Base-by-base conservation (phyloP, 1,140 invertebrate species). In the Calliopsis andreniformis region DNA sequence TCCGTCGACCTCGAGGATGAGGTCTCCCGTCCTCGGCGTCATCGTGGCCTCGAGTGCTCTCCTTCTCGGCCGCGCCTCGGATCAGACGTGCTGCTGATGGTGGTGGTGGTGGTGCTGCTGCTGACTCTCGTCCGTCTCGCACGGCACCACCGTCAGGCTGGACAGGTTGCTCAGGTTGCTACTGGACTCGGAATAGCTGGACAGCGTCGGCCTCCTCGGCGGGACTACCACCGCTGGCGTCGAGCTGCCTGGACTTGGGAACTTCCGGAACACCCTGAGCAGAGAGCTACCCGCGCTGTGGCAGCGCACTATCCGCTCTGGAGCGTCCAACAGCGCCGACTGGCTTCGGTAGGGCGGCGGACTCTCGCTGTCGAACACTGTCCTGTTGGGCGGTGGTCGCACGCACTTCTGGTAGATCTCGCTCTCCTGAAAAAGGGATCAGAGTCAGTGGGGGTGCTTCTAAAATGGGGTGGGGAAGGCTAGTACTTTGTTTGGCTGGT, bases 351-450 rank as follows among this genome's bases (percentile, higher is more conserved):
- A 95, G 12, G 94, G 94, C 35, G 94, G 94, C 61, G 94, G 94
- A 78, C 94, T 94, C 82, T 95, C 94, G 73, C 94, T 93, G 80
- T 95, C 94, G 85, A 94, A 94, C 35, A 95, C 94, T 45, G 95
- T 96, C 84, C 94, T 93, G 84, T 96, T 96, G 23, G 95, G 95
- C 32, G 95, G 95, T 68, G 95, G 94, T 79, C 94, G 92, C 78
- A 96, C 94, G 82, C 94, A 95, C 87, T 95, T 94, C 86, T 95
- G 94, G 88, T 95, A 94, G 66, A 95, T 95, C 88, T 95, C 94
- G 83, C 93, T 94, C 89, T 95, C 93, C 93, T 94, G 88, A 43
- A 92, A 93, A 18, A 51, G 1, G 8, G 8, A 55, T 42, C 39
- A n/a, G n/a, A n/a, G n/a, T n/a, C n/a, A 63, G 25, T 47, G n/a